phyloP scores from a whole-genome alignment of 2,113 vertebrate species.

The Ramphastos sulfuratus region DNA sequence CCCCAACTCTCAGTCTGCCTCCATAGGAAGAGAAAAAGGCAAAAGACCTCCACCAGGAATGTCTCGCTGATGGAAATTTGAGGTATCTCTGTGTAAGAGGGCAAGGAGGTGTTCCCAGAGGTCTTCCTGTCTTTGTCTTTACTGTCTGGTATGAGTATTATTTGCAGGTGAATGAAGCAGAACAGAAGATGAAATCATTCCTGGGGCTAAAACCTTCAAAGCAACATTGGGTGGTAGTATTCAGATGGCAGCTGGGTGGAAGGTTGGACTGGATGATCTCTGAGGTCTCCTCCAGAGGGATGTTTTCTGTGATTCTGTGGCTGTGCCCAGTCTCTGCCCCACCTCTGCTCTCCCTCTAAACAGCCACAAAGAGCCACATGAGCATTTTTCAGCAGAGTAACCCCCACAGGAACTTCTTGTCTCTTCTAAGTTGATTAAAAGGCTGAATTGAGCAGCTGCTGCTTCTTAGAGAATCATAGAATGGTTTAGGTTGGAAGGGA shows the following conservation, averaged over 20 bases:
- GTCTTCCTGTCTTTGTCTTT: not conserved
- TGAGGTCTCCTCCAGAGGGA: no score
- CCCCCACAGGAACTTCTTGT: not conserved
- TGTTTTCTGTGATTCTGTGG: not conserved
- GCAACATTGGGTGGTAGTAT: not conserved
- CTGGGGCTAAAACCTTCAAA: not conserved
- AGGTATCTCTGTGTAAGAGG: not conserved
- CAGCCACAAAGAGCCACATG: fast-evolving
- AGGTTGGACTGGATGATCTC: no score
- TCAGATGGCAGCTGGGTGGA: not conserved
- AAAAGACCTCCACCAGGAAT: not conserved
- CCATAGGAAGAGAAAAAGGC: not conserved
- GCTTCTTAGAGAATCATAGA: not conserved
- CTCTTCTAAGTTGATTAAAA: not conserved
- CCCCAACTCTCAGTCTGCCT: no score
- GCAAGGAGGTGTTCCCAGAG: not conserved
- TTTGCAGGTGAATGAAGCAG: not conserved
- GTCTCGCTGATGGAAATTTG: not conserved
- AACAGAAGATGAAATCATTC: not conserved
- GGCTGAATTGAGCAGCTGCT: not conserved
- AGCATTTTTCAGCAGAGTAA: not conserved
- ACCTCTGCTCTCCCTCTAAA: not conserved
- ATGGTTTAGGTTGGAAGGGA: no score
- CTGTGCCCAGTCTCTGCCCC: not conserved
- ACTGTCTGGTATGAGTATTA: not conserved